Percentiles rank a stretch among this genome's conserved stretches.
These are phyloP conservation scores for Capricornis sumatraensis DNA, from an alignment of 2,113 vertebrate species.

Conservation along the genomic window DNA sequence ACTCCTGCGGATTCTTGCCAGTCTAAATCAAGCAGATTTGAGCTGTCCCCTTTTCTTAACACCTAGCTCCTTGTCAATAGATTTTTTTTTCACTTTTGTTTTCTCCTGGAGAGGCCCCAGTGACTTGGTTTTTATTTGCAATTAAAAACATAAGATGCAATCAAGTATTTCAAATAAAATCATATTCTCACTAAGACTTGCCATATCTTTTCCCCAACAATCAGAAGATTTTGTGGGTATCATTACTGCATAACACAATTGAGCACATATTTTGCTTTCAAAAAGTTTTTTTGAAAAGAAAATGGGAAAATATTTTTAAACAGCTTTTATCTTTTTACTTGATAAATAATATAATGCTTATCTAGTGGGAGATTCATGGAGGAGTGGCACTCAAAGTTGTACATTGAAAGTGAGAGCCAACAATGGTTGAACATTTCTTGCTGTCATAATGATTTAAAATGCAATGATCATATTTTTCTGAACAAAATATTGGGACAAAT, in stretches of 20 bases:
- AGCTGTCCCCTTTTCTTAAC: background rate
- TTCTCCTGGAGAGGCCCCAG: background rate
- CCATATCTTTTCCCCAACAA: background rate
- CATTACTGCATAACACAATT: background rate
- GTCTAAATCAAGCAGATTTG: background rate
- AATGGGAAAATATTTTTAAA: background rate
- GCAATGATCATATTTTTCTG: background rate
- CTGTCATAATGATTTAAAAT: background rate
- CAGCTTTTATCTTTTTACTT: background rate
- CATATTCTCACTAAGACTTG: background rate
- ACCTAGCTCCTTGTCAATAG: background rate
- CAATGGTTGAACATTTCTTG: background rate
- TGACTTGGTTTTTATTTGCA: background rate
- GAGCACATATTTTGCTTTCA: background rate
- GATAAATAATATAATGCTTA: background rate
- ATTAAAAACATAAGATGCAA: background rate
- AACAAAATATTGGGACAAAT: background rate
- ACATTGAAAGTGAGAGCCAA: background rate
- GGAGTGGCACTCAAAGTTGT: background rate
- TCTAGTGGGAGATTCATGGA: background rate
- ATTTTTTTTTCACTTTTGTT: background rate
- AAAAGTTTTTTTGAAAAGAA: background rate
- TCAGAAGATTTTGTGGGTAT: background rate
- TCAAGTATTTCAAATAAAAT: constrained; percentile 3
- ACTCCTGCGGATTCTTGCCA: background rate